phyloP scores from a whole-genome alignment of 2,888 invertebrate genomes.

The Sceliomorpha sp. region DNA sequence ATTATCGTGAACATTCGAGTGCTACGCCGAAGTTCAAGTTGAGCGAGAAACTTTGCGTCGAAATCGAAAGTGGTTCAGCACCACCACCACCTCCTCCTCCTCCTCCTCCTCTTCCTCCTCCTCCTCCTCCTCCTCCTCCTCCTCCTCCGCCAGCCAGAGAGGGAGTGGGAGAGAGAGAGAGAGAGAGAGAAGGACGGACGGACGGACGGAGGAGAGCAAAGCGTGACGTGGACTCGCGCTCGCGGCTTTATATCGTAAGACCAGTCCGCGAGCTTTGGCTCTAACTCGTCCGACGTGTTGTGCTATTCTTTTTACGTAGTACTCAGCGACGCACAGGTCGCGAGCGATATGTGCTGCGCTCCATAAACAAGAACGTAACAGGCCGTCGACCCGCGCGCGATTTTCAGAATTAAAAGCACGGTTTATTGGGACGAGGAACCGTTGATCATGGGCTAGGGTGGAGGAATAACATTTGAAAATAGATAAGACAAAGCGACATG shows the following conservation, averaged over 20 bases:
- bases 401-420: no score
- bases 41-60: slow-evolving; percentile 30
- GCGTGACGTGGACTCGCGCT: slow-evolving; percentile 26
- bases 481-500: no score
- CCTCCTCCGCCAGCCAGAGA: no score
- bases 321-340: not conserved
- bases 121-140: no score
- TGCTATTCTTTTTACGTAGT: not conserved
- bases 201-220: no score
- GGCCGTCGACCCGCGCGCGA: no score
- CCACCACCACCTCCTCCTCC: no score
- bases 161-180: slow-evolving; percentile 5
- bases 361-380: no score
- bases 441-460: no score
- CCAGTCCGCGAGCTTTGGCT: slow-evolving; percentile 50
- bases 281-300: slow-evolving; percentile 30
- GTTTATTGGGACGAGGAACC: no score
- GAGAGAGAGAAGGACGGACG: slow-evolving; percentile 10
- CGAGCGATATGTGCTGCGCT: not conserved
- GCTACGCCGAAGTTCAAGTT: slow-evolving; percentile 49
- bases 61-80: slow-evolving; percentile 56
- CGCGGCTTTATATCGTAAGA: slow-evolving; percentile 27
- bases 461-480: no score
- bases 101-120: no score
- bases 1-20: slow-evolving; percentile 51